Conservation (phyloP, 1,140 invertebrate species). For the Riptortus pedestris region DNA sequence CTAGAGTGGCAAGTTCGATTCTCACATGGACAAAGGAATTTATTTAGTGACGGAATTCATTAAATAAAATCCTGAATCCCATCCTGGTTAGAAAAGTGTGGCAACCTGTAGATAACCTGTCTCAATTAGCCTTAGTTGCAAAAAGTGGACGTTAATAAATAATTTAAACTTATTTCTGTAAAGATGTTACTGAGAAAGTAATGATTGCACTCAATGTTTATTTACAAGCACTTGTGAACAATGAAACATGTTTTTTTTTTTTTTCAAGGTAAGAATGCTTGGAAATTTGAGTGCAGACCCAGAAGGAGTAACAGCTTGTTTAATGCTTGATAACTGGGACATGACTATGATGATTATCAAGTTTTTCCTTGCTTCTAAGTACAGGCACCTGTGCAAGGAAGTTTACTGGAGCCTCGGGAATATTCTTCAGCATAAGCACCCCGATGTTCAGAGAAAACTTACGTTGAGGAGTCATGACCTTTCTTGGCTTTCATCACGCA, state of each 20-base stretch:
- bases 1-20: too few relatives aligned
- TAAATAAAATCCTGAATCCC: too few relatives aligned
- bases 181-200: too few relatives aligned
- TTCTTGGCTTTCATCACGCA: background rate
- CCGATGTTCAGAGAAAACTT: background rate
- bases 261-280: background rate
- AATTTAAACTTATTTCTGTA: too few relatives aligned
- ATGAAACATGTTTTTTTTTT: background rate
- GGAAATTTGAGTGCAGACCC: conserved; percentile 4
- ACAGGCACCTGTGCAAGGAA: conserved; percentile 1
- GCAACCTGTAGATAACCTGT: too few relatives aligned
- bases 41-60: too few relatives aligned
- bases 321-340: background rate
- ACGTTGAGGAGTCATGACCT: background rate
- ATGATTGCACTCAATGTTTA: too few relatives aligned
- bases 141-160: too few relatives aligned
- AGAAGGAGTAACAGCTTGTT: background rate
- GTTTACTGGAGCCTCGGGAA: conserved; percentile 3
- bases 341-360: background rate
- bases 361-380: background rate
- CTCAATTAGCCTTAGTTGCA: too few relatives aligned
- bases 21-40: too few relatives aligned
- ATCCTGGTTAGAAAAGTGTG: too few relatives aligned
- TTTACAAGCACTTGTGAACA: too few relatives aligned
- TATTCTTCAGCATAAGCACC: background rate